Evolutionary conservation across 1,140 invertebrate genomes (phyloP).

Genomic region (Hyles vespertilio): DNA sequence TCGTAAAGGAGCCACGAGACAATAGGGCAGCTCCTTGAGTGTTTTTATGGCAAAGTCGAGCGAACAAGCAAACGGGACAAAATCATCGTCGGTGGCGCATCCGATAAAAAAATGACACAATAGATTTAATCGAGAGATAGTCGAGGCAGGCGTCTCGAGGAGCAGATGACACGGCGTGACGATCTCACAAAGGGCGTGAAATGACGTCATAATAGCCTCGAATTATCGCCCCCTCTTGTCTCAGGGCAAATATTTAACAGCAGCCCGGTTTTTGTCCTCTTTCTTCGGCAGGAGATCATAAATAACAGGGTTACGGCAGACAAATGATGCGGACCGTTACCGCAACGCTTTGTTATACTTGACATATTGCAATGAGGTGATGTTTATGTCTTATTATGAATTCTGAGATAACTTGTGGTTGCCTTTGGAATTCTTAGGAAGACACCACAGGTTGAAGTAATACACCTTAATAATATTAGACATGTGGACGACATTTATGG

Average conservation of each 20-base stretch:
- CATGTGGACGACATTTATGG: too few relatives aligned
- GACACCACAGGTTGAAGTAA: neutral
- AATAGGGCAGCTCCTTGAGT: conserved; percentile 62
- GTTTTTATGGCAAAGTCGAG: conserved; percentile 66
- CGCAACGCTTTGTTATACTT: conserved; percentile 60
- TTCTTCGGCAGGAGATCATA: conserved; percentile 67
- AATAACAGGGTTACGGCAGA: conserved; percentile 65
- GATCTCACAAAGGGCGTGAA: conserved; percentile 72
- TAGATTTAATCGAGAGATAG: conserved; percentile 74
- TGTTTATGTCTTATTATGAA: conserved; percentile 73
- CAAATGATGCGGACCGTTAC: conserved; percentile 70
- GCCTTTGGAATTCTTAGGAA: conserved; percentile 29
- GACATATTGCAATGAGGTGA: conserved; percentile 68
- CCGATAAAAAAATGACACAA: conserved; percentile 72
- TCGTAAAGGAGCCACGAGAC: conserved; percentile 71
- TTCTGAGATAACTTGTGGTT: conserved; percentile 43
- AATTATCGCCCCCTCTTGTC: conserved; percentile 75
- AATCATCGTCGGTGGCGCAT: conserved; percentile 73
- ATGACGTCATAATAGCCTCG: conserved; percentile 75
- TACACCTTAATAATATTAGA: neutral
- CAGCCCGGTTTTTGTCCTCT: conserved; percentile 65
- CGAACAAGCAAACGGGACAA: conserved; percentile 65
- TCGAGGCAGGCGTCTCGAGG: conserved; percentile 67
- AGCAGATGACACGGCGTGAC: conserved; percentile 73
- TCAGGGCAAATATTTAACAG: conserved; percentile 74